Evolutionary conservation across 2,888 invertebrate species (phyloP).

Genomic region (Cabera pusaria): DNA sequence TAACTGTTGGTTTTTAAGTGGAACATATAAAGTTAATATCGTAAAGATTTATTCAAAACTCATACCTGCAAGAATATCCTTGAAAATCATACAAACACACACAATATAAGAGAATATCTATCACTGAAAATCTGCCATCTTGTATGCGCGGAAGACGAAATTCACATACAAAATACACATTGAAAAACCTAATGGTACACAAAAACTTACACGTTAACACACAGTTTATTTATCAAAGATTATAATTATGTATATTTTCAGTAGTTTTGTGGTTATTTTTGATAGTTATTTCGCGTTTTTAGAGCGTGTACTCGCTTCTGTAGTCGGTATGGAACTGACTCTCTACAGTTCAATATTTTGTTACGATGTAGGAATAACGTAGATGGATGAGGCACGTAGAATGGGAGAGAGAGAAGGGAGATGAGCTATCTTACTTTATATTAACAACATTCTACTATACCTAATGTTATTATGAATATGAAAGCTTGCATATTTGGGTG

Average conservation of each 20-base stretch:
- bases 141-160: constrained; percentile 8
- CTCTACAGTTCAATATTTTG: constrained; percentile 15
- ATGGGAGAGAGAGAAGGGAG: not conserved
- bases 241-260: constrained; percentile 8
- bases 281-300: constrained; percentile 2
- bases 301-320: constrained; percentile 2
- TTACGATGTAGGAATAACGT: constrained; percentile 9
- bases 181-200: constrained; percentile 4
- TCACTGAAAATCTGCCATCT: constrained; percentile 17
- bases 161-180: constrained; percentile 11
- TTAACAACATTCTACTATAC: too few species aligned
- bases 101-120: constrained; percentile 7
- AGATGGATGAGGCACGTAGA: constrained; percentile 10
- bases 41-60: not conserved
- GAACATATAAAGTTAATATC: too few species aligned
- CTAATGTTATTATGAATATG: too few species aligned
- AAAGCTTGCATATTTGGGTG: too few species aligned
- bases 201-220: not conserved
- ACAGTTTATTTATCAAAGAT: constrained; percentile 2
- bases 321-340: constrained; percentile 1
- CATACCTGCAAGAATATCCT: constrained; percentile 8
- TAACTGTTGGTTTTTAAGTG: too few species aligned
- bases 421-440: not conserved
- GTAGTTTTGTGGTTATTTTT: constrained; percentile 1
- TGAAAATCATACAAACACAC: not conserved